Evolutionary conservation across 2,113 vertebrate species (phyloP), one percentile per base, ranked within the genome.

Genomic region (Excalfactoria chinensis): DNA sequence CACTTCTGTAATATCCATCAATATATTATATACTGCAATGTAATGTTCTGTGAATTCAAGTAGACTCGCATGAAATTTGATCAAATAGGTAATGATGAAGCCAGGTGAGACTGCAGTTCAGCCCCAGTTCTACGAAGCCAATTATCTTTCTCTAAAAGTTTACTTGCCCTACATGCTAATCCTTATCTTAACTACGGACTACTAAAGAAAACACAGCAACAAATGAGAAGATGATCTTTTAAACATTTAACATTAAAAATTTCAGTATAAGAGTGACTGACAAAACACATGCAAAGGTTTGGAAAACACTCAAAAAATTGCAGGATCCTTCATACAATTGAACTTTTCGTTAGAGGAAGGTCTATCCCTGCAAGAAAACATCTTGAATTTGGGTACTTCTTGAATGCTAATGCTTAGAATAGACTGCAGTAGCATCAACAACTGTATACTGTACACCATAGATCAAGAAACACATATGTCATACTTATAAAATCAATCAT

Each of bases 391-490:
- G 11, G 5, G 4, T 10, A 83, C 26, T 83, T 21, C 37, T 32
- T 63, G 9, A 76, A 58, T 19, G 43, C 13, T 67, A 64, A 43
- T 41, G 8, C 40, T 60, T 34, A 59, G 22, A 73, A 71, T 8
- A 78, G 80, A 56, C 26, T 49, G 26, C 41, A 35, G 55, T 11
- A 87, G 41, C 30, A 79, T 34, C 41, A 69, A 48, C 16, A 89
- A 35, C 0, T 0, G 70, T 4, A 44, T 2, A 51, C 11, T 0
- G 69, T 5, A 55, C 3, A 51, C 13, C 11, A 6, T n/a, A 56
- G 48, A 21, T 64, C 51, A 62, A 71, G 18, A 79, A 86, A 81
- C 9, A 59, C 6, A 2, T 32, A 2, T 16, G 84, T 83, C 4
- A 0, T 16, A 81, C 19, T 28, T 43, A 16, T 46, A 67, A 6